Evolutionary conservation across 2,888 invertebrate species (phyloP), one percentile per base, ranked within the genome.

Genomic region (Sicus ferrugineus): DNA sequence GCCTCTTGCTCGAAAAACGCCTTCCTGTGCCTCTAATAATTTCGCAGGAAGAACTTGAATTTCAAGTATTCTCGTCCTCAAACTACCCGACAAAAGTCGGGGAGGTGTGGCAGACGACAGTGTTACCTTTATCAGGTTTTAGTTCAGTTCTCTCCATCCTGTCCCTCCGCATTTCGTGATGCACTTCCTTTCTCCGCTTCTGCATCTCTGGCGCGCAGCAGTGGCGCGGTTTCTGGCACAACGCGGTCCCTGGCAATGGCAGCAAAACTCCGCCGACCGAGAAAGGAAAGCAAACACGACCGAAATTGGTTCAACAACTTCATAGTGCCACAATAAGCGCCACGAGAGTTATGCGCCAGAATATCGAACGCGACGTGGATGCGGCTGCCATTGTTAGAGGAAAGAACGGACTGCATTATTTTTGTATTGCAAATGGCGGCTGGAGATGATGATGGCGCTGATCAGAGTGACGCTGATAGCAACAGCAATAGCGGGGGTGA

Each of bases 21-120:
- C n/a, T 21, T 56, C n/a, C 3, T 42, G 28, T 9, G 14, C 54
- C 54, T 34, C 26, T 38, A 38, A 65, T 65, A 30, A 26, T 65
- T 65, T 38, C 16, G 6, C n/a, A n/a, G n/a, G n/a, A 65, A 65
- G 54, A 65, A 65, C 65, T 67, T 56, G 56, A 28, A 56, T 54
- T 31, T 54, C 46, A 28, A 42, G 42, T 42, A n/a, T 9, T 42
- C 16, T 16, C 4, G n/a, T 42, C 42, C 42, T n/a, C 42, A 42
- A 42, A 14, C 54, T 54, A 34, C 6, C 4, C 54, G 19, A 23
- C 3, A 54, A 23, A 28, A 54, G 14, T 5, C 26, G 14, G 26
- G 3, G 16, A n/a, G 23, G 23, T 6, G 7, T 54, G 54, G 9
- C 2, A 23, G 23, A 4, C 5, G 21, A 3, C 14, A 54, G 54